Conservation (phyloP, 2,113 vertebrate species). For the Hippocampus zosterae region DNA sequence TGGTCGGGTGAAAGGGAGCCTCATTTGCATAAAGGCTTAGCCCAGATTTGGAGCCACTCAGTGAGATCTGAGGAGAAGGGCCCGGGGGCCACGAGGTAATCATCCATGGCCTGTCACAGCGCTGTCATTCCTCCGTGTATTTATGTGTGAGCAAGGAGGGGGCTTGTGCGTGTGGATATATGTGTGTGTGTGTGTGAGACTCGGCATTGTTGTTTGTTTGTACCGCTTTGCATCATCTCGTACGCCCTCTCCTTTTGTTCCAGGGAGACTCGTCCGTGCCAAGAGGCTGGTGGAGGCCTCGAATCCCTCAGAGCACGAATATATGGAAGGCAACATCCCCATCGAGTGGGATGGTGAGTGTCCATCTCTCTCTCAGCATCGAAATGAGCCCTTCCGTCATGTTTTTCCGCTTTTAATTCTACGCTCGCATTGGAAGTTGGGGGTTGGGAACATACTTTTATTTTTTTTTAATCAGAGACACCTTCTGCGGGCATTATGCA, state of each 20-base stretch:
- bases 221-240: conserved; percentile 43
- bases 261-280: conserved; percentile 80
- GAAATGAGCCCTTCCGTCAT: background rate
- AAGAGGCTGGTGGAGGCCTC: conserved; percentile 80
- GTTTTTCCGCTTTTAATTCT: conserved; percentile 4
- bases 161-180: conserved; percentile 24
- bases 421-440: conserved; percentile 31
- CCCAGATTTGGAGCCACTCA: conserved; percentile 75
- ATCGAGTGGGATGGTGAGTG: conserved; percentile 92
- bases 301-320: conserved; percentile 75
- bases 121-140: conserved; percentile 63
- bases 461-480: conserved; percentile 55
- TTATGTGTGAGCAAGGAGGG: conserved; percentile 37
- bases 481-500: conserved; percentile 57
- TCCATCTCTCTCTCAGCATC: conserved; percentile 10
- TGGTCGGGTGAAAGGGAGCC: conserved; percentile 61
- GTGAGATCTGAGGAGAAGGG: conserved; percentile 71
- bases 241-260: conserved; percentile 37
- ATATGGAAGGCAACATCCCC: conserved; percentile 82
- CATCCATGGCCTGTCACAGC: conserved; percentile 68
- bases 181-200: conserved; percentile 41
- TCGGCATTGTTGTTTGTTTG: conserved; percentile 51
- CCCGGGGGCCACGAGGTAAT: conserved; percentile 72
- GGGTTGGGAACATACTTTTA: conserved; percentile 41
- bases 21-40: conserved; percentile 75